A percentile compares a stretch with the other conserved stretches of the same genome.
These are phyloP conservation scores for Cottoperca gobio DNA, from an alignment of 2,797 vertebrate genomes.

Conservation along the genomic window DNA sequence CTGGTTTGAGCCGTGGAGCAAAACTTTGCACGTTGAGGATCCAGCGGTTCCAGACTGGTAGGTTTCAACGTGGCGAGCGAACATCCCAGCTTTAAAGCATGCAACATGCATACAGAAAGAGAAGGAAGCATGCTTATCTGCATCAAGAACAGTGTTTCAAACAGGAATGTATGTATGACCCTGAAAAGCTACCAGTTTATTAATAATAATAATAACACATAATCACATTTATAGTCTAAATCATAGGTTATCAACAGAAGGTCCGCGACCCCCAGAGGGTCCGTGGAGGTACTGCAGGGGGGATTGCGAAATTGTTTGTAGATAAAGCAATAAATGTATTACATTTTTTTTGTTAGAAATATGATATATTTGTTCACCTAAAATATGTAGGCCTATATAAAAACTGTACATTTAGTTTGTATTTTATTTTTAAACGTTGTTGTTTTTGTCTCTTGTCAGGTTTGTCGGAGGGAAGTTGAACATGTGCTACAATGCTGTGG, in stretches of 20 bases:
- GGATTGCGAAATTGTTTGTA: no score
- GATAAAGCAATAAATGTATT: no score
- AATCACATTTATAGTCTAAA: not conserved
- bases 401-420: not conserved
- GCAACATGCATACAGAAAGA: no score
- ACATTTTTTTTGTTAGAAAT: no score
- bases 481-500: slow-evolving; percentile 95
- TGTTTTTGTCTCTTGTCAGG: slow-evolving; percentile 79
- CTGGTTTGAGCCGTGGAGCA: slow-evolving; percentile 91
- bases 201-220: not conserved
- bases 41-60: slow-evolving; percentile 89
- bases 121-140: no score
- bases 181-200: not conserved
- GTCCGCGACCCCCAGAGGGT: no score
- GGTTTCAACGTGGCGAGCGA: no score
- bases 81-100: no score
- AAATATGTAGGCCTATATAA: not conserved
- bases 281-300: no score
- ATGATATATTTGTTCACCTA: no score
- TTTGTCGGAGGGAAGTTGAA: slow-evolving; percentile 94
- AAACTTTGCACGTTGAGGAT: slow-evolving; percentile 83
- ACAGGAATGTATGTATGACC: not conserved
- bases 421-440: not conserved
- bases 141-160: no score
- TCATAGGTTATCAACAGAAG: no score